Conservation (phyloP, 2,797 vertebrate genomes). For the Hybognathus amarus region DNA sequence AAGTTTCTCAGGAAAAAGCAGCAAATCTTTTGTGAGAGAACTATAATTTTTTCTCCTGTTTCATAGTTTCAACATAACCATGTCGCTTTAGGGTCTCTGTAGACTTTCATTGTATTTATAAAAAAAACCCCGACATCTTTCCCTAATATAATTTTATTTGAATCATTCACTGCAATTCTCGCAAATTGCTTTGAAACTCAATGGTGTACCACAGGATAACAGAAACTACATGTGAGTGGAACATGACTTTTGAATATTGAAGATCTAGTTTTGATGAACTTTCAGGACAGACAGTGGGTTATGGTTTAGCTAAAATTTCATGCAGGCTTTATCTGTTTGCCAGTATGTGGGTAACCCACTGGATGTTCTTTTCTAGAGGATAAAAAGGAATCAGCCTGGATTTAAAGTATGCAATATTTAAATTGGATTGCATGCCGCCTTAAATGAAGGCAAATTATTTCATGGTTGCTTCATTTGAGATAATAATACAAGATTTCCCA, state of each 20-base stretch:
- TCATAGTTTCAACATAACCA: neutral
- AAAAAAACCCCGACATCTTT: neutral
- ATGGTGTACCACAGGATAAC: neutral
- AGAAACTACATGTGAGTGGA: neutral
- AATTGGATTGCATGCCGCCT: slow-evolving; percentile 75
- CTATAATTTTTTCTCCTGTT: neutral
- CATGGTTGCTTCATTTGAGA: slow-evolving; percentile 77
- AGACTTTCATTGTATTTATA: neutral
- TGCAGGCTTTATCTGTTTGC: slow-evolving; percentile 69
- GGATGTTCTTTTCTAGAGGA: slow-evolving; percentile 70
- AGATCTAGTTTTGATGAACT: slow-evolving; percentile 23
- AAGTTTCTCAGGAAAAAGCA: neutral
- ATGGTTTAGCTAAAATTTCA: slow-evolving; percentile 68
- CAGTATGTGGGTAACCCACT: slow-evolving; percentile 75
- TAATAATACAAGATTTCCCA: slow-evolving; percentile 76
- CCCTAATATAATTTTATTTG: neutral
- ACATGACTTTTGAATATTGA: neutral
- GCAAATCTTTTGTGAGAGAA: neutral
- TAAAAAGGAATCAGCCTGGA: slow-evolving; percentile 73
- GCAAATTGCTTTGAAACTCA: neutral
- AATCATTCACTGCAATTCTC: neutral
- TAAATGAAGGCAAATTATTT: slow-evolving; percentile 81
- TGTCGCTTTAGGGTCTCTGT: neutral
- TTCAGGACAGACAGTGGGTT: slow-evolving; percentile 41
- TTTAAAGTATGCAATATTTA: slow-evolving; percentile 63